phyloP scores from a whole-genome alignment of 2,113 vertebrate genomes.

The Oreochromis niloticus region DNA sequence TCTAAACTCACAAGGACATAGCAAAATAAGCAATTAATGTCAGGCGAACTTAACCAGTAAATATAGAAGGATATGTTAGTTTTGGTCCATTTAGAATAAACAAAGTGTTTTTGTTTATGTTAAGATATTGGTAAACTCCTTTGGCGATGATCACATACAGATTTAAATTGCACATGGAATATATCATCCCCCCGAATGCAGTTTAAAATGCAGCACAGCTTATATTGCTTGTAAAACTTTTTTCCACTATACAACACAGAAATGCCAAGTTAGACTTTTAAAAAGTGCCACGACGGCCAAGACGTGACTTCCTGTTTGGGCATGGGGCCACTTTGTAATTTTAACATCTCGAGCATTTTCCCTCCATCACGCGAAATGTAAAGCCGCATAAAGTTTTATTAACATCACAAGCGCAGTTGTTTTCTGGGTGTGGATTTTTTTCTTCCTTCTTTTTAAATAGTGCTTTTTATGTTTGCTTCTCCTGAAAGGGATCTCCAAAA shows the following conservation, averaged over 20 bases:
- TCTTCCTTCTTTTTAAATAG: slow-evolving; percentile 9
- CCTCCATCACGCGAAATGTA: background rate
- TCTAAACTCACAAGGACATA: background rate
- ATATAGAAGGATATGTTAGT: background rate
- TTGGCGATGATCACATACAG: background rate
- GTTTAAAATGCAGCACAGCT: slow-evolving; percentile 7
- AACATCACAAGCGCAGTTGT: slow-evolving; percentile 11
- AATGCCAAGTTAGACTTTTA: slow-evolving; percentile 1
- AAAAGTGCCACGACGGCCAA: slow-evolving; percentile 22
- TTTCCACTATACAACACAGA: background rate
- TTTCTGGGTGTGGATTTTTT: slow-evolving; percentile 41
- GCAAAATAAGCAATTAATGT: background rate
- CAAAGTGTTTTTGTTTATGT: background rate
- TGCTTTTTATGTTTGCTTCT: slow-evolving; percentile 13
- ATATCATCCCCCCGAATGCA: background rate
- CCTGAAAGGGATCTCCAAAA: slow-evolving; percentile 83
- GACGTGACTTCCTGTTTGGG: slow-evolving; percentile 32
- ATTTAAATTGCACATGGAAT: background rate
- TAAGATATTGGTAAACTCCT: background rate
- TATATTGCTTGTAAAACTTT: slow-evolving; percentile 24
- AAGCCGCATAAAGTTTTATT: slow-evolving; percentile 39
- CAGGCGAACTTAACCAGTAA: background rate
- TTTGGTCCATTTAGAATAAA: background rate
- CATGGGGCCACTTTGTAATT: slow-evolving; percentile 9
- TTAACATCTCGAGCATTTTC: slow-evolving; percentile 2